Conservation (phyloP, 2,888 invertebrate genomes). For the Napeogenes sylphis region DNA sequence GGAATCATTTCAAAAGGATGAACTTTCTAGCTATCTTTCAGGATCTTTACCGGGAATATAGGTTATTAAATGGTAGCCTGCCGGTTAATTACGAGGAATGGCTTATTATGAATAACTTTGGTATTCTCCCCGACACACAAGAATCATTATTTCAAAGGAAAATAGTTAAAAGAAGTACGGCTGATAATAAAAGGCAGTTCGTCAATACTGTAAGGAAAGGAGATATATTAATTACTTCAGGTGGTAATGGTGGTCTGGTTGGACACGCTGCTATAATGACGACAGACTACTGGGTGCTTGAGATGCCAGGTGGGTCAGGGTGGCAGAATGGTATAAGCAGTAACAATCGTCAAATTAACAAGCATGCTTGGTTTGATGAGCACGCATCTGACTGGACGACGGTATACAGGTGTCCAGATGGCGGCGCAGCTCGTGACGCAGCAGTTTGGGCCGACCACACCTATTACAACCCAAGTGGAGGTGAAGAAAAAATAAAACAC, state of each 20-base stretch:
- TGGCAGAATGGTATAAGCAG: conserved; percentile 42
- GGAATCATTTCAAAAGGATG: conserved; percentile 48
- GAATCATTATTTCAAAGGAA: conserved; percentile 51
- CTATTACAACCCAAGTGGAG: conserved; percentile 46
- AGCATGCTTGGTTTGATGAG: conserved; percentile 48
- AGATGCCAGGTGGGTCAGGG: conserved; percentile 50
- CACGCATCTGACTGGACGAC: conserved; percentile 51
- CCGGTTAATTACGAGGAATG: conserved; percentile 55
- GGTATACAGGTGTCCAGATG: conserved; percentile 48
- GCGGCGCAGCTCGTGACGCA: conserved; percentile 39
- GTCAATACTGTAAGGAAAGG: conserved; percentile 49
- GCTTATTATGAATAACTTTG: conserved; percentile 58
- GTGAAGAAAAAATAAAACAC: conserved; percentile 44
- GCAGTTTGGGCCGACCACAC: conserved; percentile 51
- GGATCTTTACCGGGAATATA: conserved; percentile 41
- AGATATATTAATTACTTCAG: conserved; percentile 48
- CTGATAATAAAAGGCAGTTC: conserved; percentile 48
- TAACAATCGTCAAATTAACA: conserved; percentile 50
- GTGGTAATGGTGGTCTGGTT: conserved; percentile 44
- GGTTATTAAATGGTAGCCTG: conserved; percentile 40
- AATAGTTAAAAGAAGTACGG: conserved; percentile 48
- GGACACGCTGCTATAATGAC: conserved; percentile 57
- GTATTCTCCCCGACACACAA: conserved; percentile 50
- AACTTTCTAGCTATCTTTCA: conserved; percentile 30
- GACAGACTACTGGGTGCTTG: conserved; percentile 48